Conservation (phyloP, 2,888 invertebrate genomes). For the Meganola albula region DNA sequence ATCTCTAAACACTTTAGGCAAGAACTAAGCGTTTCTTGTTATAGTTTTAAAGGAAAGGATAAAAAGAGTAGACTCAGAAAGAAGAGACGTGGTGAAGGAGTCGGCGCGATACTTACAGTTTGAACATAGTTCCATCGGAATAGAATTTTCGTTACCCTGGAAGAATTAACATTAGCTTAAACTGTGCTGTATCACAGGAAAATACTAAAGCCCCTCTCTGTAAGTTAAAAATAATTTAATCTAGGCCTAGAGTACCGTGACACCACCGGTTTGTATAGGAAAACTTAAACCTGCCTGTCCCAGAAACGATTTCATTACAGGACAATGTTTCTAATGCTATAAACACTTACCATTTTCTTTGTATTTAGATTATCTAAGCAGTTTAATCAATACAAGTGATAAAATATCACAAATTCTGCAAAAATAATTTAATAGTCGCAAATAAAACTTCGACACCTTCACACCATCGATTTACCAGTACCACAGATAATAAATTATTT, state of each 20-base stretch:
- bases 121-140: conserved; percentile 98
- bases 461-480: conserved; percentile 44
- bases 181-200: not conserved
- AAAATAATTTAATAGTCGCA: conserved; percentile 31
- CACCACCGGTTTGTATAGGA: conserved; percentile 9
- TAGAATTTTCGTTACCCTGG: conserved; percentile 96
- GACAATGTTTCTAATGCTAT: too few relatives aligned
- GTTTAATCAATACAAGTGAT: conserved; percentile 8
- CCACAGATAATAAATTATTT: conserved; percentile 27
- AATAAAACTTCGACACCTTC: conserved; percentile 32
- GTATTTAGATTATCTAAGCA: conserved; percentile 13
- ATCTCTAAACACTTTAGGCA: conserved; percentile 44
- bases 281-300: conserved; percentile 3
- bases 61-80: conserved; percentile 26
- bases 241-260: conserved; percentile 1
- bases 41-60: conserved; percentile 36
- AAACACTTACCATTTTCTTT: conserved; percentile 28
- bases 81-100: conserved; percentile 17
- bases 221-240: not conserved
- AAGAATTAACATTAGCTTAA: conserved; percentile 40
- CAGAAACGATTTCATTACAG: conserved; percentile 4
- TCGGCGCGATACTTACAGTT: conserved; percentile 85
- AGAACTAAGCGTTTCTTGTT: conserved; percentile 40
- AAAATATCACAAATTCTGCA: conserved; percentile 13
- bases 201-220: not conserved